phyloP scores from a whole-genome alignment of 2,888 invertebrate genomes.

The Rhagophthalmus giganteus region DNA sequence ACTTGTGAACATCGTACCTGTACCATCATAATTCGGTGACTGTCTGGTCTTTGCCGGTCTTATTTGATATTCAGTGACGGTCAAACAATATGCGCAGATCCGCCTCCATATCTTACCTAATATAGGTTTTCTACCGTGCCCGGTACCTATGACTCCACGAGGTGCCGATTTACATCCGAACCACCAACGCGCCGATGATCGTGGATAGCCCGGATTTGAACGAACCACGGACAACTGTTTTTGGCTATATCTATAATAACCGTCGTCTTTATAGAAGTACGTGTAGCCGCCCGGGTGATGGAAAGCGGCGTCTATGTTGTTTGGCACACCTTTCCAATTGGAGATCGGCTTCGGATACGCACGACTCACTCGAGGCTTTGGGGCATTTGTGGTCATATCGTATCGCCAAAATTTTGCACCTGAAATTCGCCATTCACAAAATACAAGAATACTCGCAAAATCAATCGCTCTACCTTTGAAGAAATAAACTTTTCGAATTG shows the following conservation, averaged over 20 bases:
- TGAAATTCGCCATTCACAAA: too few species aligned
- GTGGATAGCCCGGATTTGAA: conserved; percentile 82
- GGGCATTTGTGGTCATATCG: conserved; percentile 79
- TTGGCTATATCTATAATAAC: conserved; percentile 95
- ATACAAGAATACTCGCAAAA: too few species aligned
- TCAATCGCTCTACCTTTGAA: conserved; percentile 78
- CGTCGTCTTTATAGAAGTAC: conserved; percentile 91
- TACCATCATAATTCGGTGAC: too few species aligned
- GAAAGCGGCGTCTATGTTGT: conserved; percentile 85
- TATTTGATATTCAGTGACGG: too few species aligned
- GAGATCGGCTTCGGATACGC: conserved; percentile 86
- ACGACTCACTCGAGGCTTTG: conserved; percentile 82
- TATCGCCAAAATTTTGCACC: conserved; percentile 91
- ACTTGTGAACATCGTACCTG: too few species aligned
- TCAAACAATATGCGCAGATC: too few species aligned
- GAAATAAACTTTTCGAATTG: conserved; percentile 96
- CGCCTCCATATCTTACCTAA: too few species aligned
- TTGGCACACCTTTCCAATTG: conserved; percentile 92
- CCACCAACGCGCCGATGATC: conserved; percentile 92
- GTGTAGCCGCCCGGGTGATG: conserved; percentile 93
- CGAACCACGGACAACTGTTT: conserved; percentile 85
- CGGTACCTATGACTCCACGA: conserved; percentile 66
- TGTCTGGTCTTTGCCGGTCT: too few species aligned
- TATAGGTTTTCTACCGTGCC: too few species aligned
- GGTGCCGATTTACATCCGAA: conserved; percentile 85